A percentile compares a stretch with the other conserved stretches of the same genome.
Evolutionary conservation across 30 jellyfish, hydroid and myxozoan genomes (phyloP).

Genomic region (Hydractinia symbiolongicarpus): DNA sequence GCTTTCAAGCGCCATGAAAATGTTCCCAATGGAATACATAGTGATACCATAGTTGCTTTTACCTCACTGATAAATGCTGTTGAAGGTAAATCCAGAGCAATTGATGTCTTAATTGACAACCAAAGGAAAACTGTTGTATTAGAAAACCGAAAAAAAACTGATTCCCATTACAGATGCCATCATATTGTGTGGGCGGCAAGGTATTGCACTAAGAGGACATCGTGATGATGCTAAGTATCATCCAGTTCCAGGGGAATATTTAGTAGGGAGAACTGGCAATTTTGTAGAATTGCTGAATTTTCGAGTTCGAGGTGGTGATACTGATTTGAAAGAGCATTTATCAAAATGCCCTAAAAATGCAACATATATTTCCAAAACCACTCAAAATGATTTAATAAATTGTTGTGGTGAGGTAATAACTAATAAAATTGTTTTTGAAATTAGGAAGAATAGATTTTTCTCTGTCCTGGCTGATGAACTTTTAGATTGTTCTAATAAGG

Average conservation of each 20-base stretch:
- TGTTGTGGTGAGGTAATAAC: constrained; percentile 31
- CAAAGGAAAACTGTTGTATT: neutral
- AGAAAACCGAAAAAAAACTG: constrained; percentile 30
- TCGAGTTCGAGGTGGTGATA: constrained; percentile 47
- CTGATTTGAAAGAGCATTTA: constrained; percentile 31
- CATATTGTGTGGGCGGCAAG: constrained; percentile 34
- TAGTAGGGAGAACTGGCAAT: constrained; percentile 10
- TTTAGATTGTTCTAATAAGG: constrained; percentile 32
- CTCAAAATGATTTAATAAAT: constrained; percentile 35
- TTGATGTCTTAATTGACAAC: neutral
- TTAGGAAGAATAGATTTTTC: constrained; percentile 22
- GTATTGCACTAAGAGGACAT: constrained; percentile 42
- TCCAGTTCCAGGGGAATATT: neutral
- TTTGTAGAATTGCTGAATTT: constrained; percentile 46
- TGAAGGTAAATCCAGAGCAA: neutral
- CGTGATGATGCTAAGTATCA: neutral
- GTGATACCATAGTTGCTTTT: neutral
- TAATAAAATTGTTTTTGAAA: constrained; percentile 6
- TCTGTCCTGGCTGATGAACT: constrained; percentile 47
- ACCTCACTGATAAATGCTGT: neutral
- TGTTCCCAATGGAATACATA: neutral
- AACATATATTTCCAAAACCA: constrained; percentile 48
- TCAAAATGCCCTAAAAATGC: constrained; percentile 43
- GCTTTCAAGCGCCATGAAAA: neutral
- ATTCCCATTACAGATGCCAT: constrained; percentile 46